A percentile compares a stretch with the other conserved stretches of the same genome.
These are phyloP conservation scores for Vandiemenella viatica DNA, from an alignment of 2,888 invertebrate genomes.

Conservation along the genomic window DNA sequence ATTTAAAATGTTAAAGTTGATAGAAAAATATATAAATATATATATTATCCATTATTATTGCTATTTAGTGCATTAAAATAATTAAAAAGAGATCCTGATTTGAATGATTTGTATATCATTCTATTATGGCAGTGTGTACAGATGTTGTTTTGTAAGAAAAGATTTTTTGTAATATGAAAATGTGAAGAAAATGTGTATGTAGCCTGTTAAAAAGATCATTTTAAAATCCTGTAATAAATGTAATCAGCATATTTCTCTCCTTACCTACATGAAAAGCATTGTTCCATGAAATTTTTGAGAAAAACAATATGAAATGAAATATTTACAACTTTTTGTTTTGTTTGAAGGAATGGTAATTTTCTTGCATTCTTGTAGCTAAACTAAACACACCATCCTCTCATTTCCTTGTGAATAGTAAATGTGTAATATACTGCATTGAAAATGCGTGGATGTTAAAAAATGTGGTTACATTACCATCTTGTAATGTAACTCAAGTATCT, in stretches of 20 bases:
- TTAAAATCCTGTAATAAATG: not conserved
- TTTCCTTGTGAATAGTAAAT: conserved; percentile 10
- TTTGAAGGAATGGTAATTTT: not conserved
- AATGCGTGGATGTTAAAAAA: conserved; percentile 12
- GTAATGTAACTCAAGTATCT: conserved; percentile 8
- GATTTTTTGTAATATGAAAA: not conserved
- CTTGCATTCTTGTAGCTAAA: not conserved
- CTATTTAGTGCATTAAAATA: not conserved
- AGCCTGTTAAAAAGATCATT: not conserved
- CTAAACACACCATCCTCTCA: conserved; percentile 1
- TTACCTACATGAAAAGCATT: not conserved
- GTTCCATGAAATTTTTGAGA: too few relatives aligned
- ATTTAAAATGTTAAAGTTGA: not conserved
- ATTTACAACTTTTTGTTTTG: not conserved
- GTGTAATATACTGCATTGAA: conserved; percentile 13
- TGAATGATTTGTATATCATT: not conserved
- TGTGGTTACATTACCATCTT: conserved; percentile 8
- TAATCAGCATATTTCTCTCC: not conserved
- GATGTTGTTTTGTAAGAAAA: conserved; percentile 6
- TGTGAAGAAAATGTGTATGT: conserved; percentile 4
- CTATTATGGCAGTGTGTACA: not conserved
- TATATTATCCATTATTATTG: not conserved
- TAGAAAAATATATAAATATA: not conserved
- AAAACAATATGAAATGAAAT: too few relatives aligned
- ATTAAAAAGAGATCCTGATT: not conserved